Base-by-base conservation (phyloP, 2,797 vertebrate genomes). In the Pseudotriccus pelzelni region DNA sequence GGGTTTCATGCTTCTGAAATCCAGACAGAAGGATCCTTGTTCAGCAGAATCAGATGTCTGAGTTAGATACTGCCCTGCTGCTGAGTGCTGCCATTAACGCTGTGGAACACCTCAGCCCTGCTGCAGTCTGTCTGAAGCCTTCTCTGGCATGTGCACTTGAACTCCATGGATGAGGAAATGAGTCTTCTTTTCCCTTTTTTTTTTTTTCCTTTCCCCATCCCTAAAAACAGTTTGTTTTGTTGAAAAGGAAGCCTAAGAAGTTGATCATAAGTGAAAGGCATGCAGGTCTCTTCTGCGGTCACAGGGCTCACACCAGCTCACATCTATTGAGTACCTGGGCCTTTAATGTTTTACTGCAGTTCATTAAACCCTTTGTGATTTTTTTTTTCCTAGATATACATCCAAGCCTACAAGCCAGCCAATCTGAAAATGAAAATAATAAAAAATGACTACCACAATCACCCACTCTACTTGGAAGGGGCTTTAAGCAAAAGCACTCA, bases 401-500 rank as follows among this genome's bases (percentile, higher is more conserved):
- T 99, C 91, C 99, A 99, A 97, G 99, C 98, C 52, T 98, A 98
- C 66, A 98, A 98, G 81, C 99, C 98, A 49, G 98, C 98, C 60
- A 98, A 98, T 88, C 95, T 99, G 64, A 98, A 97, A 89, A 98
- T 99, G 99, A 98, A 98, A 94, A 99, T 99, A 47, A 98, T 99
- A 92, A 99, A 98, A 97, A 98, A 99, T 6, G 99, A 99, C 95
- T 99, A 98, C 83, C 98, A 99, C 1, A 97, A 97, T 37, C 98
- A 97, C 22, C 99, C 99, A 1, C 97, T 99, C 73, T 93, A 93
- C 64, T 97, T 99, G 90, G 98, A 98, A 94, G 99, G 99, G 1
- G 99, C 99, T 28, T 98, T 99, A 82, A 98, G 98, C 37, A 99
- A 99, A 96, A 98, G 97, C 93, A 98, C 98, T 64, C 99, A 99